Base-by-base conservation (phyloP, 2,113 vertebrate genomes). In the Riparia riparia region DNA sequence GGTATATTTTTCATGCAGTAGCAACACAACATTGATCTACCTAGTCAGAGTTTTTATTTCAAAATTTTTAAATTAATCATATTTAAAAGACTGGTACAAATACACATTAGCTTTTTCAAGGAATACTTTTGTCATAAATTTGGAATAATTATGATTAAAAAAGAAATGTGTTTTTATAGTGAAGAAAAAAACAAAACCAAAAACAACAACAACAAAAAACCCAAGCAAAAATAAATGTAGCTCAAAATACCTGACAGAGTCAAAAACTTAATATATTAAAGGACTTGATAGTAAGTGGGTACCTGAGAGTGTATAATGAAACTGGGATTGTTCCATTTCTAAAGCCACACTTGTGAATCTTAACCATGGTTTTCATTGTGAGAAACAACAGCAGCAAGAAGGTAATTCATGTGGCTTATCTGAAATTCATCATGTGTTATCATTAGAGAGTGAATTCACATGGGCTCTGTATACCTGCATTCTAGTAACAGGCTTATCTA, bases 401-500 rank as follows among this genome's bases (percentile, higher is more conserved):
- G 51, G 28, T 28, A 54, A 76, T 45, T 81, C 29, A 49, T 6
- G 12, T 53, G n/a, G 3, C 17, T 39, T 51, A 10, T 51, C 41
- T 78, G 65, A 82, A 72, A 45, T 41, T 2, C 65, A 53, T 39
- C 1, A 0, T 26, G n/a, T 1, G 1, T 5, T 71, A 18, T 64
- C 15, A 32, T 18, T 2, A 1, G 20, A 4, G 45, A 60, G 3
- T 34, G 17, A 65, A 54, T 86, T 80, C 63, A 49, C 6, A 64
- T 29, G 17, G 8, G 20, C 5, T 7, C n/a, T 7, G 2, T 24
- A 29, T 20, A 47, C 22, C 18, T 29, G 5, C 3, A 2, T 68
- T 80, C 12, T 8, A 56, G 18, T 14, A 37, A 31, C 19, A 54
- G 31, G 8, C 3, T 82, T 73, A 51, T 61, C 45, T 39, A 20